phyloP scores from a whole-genome alignment of 2,888 invertebrate species.

The Candidula unifasciata region DNA sequence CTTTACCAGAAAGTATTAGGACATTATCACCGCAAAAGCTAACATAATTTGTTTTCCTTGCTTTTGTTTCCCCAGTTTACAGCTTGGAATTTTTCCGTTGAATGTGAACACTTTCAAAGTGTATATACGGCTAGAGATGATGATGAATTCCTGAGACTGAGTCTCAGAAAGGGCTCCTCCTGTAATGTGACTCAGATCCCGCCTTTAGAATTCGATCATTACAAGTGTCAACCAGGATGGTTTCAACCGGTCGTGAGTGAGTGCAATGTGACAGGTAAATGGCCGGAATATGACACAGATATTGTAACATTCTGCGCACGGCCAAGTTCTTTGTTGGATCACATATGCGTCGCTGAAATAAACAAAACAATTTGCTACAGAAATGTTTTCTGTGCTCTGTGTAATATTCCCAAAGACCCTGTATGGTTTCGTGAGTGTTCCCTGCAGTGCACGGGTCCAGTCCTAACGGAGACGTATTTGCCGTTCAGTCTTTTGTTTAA shows the following conservation, averaged over 20 bases:
- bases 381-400: slow-evolving; percentile 35
- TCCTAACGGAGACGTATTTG: background rate
- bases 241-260: background rate
- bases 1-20: too few species aligned
- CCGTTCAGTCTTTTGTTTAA: background rate
- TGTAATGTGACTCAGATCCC: slow-evolving; percentile 18
- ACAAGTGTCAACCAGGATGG: background rate
- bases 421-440: background rate
- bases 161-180: background rate
- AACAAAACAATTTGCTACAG: too few species aligned
- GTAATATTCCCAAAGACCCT: background rate
- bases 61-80: background rate
- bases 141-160: slow-evolving; percentile 24
- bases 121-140: background rate
- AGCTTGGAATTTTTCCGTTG: background rate
- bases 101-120: background rate
- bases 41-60: too few species aligned
- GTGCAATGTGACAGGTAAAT: slow-evolving; percentile 24
- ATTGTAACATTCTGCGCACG: background rate
- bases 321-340: background rate
- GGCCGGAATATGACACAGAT: slow-evolving; percentile 5
- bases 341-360: background rate
- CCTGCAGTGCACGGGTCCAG: background rate
- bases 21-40: too few species aligned
- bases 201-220: background rate